Conservation (phyloP, 2,888 invertebrate genomes). For the Choreutis nemorana region DNA sequence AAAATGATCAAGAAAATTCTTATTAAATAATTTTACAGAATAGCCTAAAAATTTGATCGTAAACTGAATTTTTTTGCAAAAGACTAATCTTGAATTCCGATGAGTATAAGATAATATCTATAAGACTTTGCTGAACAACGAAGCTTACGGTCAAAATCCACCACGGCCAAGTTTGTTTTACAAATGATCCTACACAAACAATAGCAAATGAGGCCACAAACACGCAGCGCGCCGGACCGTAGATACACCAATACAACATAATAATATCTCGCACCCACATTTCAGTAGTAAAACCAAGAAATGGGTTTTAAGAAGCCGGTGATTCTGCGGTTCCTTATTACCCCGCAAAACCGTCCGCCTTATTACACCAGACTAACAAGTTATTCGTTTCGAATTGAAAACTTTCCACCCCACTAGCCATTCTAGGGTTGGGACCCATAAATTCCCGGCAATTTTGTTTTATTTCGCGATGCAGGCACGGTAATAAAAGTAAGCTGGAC, state of each 20-base stretch:
- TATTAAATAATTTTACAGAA: no score
- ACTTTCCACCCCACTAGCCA: slow-evolving; percentile 63
- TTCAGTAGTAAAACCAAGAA: slow-evolving; percentile 61
- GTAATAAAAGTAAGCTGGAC: slow-evolving; percentile 67
- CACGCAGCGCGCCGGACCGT: slow-evolving; percentile 13
- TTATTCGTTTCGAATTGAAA: slow-evolving; percentile 67
- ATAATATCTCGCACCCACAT: slow-evolving; percentile 42
- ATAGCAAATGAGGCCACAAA: slow-evolving; percentile 12
- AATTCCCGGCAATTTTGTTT: slow-evolving; percentile 67
- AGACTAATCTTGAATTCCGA: no score
- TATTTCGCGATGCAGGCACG: slow-evolving; percentile 62
- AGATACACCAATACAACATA: slow-evolving; percentile 14
- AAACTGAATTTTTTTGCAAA: no score
- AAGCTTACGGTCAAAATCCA: no score
- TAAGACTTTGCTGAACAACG: no score
- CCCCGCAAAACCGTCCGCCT: slow-evolving; percentile 57
- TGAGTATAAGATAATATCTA: no score
- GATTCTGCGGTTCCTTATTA: slow-evolving; percentile 56
- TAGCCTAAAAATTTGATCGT: no score
- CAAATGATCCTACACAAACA: slow-evolving; percentile 6
- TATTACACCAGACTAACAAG: slow-evolving; percentile 62
- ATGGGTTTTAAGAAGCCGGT: slow-evolving; percentile 61
- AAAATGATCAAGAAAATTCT: no score
- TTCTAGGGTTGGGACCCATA: slow-evolving; percentile 55
- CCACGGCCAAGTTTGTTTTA: no score